Base-by-base conservation (phyloP, 2,797 vertebrate species). In the Acestrorhynchus altus region DNA sequence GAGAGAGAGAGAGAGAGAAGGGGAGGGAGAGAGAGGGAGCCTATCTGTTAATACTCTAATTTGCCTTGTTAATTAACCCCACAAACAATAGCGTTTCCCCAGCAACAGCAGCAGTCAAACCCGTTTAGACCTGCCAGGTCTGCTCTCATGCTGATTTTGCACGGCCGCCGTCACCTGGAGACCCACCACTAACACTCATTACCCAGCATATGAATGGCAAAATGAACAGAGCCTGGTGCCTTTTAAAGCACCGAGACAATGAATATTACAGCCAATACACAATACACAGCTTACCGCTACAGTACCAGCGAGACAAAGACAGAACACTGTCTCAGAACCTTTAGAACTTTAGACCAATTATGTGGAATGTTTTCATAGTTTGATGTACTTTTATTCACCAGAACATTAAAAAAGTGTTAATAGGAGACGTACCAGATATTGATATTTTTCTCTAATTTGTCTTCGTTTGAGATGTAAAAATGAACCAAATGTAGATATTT, bases 31-130 rank as follows among this genome's bases (percentile, higher is more conserved):
- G 82, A 83, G 83, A 88, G 52, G 42, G 57, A 26, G 26, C 54
- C 44, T 49, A 35, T 71, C 68, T 54, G 77, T 68, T 78, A 65
- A 76, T 74, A 74, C 74, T 88, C 90, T 87, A 80, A 93, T 91
- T 89, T 85, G 84, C 81, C 84, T 85, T 87, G 87, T 91, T 93
- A 90, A 90, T 93, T 90, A 93, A 86, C 83, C 70, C 67, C 51
- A 87, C 84, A 90, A 90, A 92, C 89, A 89, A 87, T 80, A 81
- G 64, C 78, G 83, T 89, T 84, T 86, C 81, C 81, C 68, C 82
- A 85, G 89, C 84, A 88, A 87, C 84, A 66, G 74, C 89, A 63
- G 59, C 78, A 67, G 76, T 83, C 76, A 78, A 66, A 81, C 56
- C 46, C 66, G 39, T 56, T 76, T 82, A 76, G 61, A 60, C 61